A percentile compares a stretch with the other conserved stretches of the same genome.
Evolutionary conservation across 2,888 invertebrate species (phyloP).

Genomic region (Alviniconcha strummeri): DNA sequence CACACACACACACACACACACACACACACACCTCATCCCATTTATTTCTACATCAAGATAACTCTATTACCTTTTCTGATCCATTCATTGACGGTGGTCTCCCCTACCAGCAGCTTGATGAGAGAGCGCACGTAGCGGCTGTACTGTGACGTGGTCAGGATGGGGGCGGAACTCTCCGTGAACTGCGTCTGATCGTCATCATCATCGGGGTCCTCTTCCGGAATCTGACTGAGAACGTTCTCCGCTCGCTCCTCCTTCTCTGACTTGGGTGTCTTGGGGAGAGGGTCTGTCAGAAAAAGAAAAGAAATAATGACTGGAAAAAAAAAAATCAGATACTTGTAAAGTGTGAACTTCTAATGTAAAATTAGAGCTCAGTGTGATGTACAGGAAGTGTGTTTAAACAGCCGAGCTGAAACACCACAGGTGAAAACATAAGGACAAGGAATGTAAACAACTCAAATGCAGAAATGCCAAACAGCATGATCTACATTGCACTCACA

Average conservation of each 20-base stretch:
- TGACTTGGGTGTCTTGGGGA: constrained; percentile 13
- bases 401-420: too few species aligned
- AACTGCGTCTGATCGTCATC: constrained; percentile 46
- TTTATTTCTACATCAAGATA: too few species aligned
- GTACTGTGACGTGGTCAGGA: constrained; percentile 65
- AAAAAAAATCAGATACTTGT: neutral
- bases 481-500: neutral
- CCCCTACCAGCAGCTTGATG: constrained; percentile 69
- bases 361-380: too few species aligned
- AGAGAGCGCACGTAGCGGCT: constrained; percentile 66
- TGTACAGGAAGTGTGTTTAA: too few species aligned
- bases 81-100: constrained; percentile 65
- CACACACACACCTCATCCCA: too few species aligned
- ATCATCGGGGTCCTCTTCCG: constrained; percentile 47
- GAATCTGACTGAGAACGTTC: constrained; percentile 39
- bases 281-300: neutral
- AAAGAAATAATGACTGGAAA: neutral
- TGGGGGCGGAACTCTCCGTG: constrained; percentile 55
- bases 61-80: constrained; percentile 62
- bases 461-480: neutral
- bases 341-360: too few species aligned
- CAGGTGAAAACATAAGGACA: too few species aligned
- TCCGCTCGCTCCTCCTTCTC: neutral
- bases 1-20: too few species aligned
- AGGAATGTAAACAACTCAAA: neutral